A percentile compares a stretch with the other conserved stretches of the same genome.
Conservation (phyloP, 1,140 invertebrate species). For the Pollicipes pollicipes region DNA sequence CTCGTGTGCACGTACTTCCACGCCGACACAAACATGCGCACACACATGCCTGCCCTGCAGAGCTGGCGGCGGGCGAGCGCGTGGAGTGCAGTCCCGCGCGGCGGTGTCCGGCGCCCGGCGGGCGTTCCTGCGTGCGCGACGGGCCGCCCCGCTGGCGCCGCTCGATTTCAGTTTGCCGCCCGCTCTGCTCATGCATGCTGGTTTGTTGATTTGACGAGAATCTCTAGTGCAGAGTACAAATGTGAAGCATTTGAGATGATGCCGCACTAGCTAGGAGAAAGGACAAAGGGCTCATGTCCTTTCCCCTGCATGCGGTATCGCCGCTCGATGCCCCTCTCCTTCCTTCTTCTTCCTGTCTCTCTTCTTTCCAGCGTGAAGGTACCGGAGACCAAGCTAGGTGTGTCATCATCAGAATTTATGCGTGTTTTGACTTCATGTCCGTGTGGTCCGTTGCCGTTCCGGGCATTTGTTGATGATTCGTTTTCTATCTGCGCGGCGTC, state of each 20-base stretch:
- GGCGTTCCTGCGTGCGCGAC: too few species aligned
- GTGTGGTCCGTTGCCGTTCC: background rate
- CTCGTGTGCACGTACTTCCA: too few species aligned
- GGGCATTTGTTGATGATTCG: background rate
- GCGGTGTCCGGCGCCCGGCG: too few species aligned
- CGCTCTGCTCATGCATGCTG: background rate
- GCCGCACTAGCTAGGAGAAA: background rate
- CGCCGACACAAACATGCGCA: too few species aligned
- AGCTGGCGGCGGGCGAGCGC: too few species aligned
- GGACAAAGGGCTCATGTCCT: background rate
- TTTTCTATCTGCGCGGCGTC: background rate
- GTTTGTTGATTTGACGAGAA: background rate
- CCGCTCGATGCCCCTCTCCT: background rate
- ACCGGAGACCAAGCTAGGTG: background rate
- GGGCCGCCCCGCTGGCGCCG: too few species aligned
- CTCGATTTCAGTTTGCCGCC: too few species aligned
- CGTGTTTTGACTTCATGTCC: background rate
- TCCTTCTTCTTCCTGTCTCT: background rate
- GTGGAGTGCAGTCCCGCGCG: too few species aligned
- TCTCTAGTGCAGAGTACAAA: constrained; percentile 1
- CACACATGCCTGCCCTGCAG: too few species aligned
- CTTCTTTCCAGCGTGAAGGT: background rate
- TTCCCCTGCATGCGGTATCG: background rate
- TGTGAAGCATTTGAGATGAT: background rate
- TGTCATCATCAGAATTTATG: background rate